Conservation (phyloP, 2,888 invertebrate genomes). For the Eupithecia centaureata region DNA sequence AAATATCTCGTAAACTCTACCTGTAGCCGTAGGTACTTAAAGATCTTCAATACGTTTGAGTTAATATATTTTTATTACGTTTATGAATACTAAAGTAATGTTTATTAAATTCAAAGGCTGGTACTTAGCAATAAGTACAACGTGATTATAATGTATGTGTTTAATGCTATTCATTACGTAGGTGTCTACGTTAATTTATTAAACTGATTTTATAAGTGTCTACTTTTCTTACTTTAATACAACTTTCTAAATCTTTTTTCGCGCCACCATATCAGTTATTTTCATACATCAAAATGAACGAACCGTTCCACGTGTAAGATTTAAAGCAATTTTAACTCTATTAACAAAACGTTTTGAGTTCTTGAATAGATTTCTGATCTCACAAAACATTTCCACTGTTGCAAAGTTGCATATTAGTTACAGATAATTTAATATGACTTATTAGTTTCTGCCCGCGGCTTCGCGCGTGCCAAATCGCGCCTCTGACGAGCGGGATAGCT, state of each 20-base stretch:
- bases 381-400: conserved; percentile 1
- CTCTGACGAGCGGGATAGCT: no score
- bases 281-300: no score
- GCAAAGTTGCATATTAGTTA: background rate
- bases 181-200: no score
- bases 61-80: background rate
- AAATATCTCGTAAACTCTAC: background rate
- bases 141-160: no score
- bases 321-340: background rate
- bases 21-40: background rate
- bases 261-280: conserved; percentile 39
- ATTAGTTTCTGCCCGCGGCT: no score
- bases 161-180: no score
- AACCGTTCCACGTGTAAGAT: conserved; percentile 11
- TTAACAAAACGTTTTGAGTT: background rate
- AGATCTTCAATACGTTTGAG: background rate
- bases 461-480: no score
- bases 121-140: no score
- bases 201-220: no score
- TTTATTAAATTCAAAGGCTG: no score
- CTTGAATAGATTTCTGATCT: background rate
- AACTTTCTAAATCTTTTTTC: conserved; percentile 26
- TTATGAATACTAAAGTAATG: background rate
- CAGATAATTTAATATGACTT: background rate
- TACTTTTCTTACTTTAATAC: no score